Conservation (phyloP, 2,113 vertebrate species). For the Mormoops blainvillei region DNA sequence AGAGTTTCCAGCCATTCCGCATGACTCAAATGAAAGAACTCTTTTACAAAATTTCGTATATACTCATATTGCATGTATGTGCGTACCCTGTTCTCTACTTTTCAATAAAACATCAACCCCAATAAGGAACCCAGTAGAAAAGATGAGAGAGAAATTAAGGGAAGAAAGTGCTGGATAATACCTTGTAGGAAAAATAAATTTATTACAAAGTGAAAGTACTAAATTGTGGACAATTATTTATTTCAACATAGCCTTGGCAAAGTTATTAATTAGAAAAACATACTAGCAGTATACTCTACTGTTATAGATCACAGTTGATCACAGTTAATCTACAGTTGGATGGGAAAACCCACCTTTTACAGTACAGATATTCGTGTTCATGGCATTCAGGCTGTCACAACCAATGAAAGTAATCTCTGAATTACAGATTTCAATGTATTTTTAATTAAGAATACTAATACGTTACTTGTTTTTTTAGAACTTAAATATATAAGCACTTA, state of each 20-base stretch:
- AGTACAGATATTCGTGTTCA: not conserved
- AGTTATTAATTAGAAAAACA: not conserved
- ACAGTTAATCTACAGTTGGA: not conserved
- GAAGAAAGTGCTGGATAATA: not conserved
- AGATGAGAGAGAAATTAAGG: not conserved
- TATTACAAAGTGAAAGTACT: not conserved
- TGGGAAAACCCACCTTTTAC: not conserved
- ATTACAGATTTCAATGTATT: constrained; percentile 29
- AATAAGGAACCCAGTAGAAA: not conserved
- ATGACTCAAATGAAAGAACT: not conserved
- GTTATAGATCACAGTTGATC: too few species aligned
- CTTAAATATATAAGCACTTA: not conserved
- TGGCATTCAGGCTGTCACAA: constrained; percentile 20
- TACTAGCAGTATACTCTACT: not conserved
- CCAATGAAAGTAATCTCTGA: constrained; percentile 22
- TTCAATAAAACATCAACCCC: not conserved
- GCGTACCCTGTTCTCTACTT: not conserved
- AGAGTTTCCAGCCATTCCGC: not conserved
- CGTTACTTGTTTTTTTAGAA: constrained; percentile 40
- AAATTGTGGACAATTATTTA: not conserved
- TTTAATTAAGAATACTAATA: constrained; percentile 50
- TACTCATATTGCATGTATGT: not conserved
- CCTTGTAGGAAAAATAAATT: not conserved
- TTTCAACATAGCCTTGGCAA: not conserved
- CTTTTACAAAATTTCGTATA: not conserved